These are phyloP conservation scores for Dolomedes plantarius DNA, from an alignment of 2,888 invertebrate genomes.

Conservation along the genomic window DNA sequence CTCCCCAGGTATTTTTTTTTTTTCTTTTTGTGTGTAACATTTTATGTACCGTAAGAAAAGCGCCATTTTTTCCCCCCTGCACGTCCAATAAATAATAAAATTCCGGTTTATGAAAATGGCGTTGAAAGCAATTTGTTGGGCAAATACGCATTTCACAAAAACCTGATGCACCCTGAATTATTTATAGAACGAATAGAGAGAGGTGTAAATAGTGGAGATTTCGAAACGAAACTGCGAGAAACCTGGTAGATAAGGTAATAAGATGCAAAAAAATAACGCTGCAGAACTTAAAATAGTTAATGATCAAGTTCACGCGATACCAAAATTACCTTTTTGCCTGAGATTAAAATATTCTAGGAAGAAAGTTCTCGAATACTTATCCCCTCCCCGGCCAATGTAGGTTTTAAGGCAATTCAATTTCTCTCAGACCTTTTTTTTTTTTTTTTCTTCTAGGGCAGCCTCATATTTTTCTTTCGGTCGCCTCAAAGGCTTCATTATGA, in stretches of 20 bases:
- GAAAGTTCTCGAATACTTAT: not conserved
- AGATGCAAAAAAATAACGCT: not conserved
- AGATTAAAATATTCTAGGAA: slow-evolving; percentile 5
- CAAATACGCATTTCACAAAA: not conserved
- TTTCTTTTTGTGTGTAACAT: too few species aligned
- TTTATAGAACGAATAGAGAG: not conserved
- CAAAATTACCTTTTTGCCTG: not conserved
- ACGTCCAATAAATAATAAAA: slow-evolving; percentile 8
- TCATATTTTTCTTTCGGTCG: slow-evolving; percentile 17
- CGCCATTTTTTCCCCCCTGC: not conserved
- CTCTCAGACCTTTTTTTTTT: not conserved
- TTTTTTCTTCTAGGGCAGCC: not conserved
- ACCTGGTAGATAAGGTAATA: slow-evolving; percentile 2
- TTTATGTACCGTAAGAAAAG: too few species aligned
- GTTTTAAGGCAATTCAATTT: slow-evolving; percentile 16
- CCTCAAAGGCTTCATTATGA: slow-evolving; percentile 59
- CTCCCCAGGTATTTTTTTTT: too few species aligned
- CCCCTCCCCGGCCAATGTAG: not conserved
- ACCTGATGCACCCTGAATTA: not conserved
- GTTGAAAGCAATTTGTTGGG: not conserved
- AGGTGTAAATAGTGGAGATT: not conserved
- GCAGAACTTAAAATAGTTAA: slow-evolving; percentile 9
- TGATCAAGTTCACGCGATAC: slow-evolving; percentile 10
- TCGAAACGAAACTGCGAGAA: not conserved
- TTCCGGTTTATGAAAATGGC: not conserved